phyloP scores from a whole-genome alignment of 2,113 vertebrate genomes.

The Sciurus niger region DNA sequence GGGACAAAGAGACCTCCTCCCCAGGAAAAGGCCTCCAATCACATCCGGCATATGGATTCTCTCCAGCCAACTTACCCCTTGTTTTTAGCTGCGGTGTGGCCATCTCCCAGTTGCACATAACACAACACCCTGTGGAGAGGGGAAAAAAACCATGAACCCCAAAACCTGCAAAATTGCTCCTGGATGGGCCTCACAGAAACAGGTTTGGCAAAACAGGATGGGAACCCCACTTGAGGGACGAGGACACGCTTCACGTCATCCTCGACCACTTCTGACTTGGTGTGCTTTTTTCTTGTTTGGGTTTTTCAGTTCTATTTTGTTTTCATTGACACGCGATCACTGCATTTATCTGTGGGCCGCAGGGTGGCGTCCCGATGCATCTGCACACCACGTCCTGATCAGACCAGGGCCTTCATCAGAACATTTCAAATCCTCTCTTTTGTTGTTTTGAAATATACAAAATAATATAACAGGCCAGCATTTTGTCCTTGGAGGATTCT shows the following conservation, averaged over 20 bases:
- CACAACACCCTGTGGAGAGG: background rate
- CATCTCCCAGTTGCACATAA: background rate
- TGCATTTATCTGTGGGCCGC: background rate
- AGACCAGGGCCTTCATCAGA: background rate
- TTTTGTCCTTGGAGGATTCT: background rate
- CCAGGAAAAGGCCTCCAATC: background rate
- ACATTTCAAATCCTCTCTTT: background rate
- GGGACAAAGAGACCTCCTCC: too few species aligned
- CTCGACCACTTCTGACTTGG: background rate
- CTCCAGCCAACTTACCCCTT: background rate
- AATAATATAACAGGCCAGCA: background rate
- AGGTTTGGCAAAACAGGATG: too few species aligned
- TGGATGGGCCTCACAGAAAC: background rate
- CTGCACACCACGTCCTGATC: background rate
- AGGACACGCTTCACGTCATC: fast-evolving
- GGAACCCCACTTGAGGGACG: background rate
- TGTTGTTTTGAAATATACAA: background rate
- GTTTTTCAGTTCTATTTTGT: background rate
- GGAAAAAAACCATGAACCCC: background rate
- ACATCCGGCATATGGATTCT: background rate
- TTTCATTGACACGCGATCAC: background rate
- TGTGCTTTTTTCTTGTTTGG: background rate
- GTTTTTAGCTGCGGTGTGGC: fast-evolving
- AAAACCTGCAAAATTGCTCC: too few species aligned
- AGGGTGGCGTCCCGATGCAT: too few species aligned